Conservation (phyloP, 2,797 vertebrate species). For the Carapus acus region DNA sequence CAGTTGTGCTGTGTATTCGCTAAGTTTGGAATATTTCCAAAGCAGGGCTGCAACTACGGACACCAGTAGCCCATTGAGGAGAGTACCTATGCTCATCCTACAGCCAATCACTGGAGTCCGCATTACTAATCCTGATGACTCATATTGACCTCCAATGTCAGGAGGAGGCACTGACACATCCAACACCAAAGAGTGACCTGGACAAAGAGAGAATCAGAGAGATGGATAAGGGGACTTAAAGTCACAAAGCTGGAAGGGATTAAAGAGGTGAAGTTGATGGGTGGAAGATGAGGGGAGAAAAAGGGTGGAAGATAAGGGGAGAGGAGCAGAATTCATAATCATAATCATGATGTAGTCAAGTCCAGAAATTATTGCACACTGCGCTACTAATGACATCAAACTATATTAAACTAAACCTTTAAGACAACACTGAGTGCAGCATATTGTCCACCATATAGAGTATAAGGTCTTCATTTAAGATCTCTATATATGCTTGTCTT, state of each 20-base stretch:
- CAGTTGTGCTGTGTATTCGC: conserved; percentile 77
- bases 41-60: conserved; percentile 88
- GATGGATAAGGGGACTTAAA: not conserved
- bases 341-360: too few relatives aligned
- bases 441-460: too few relatives aligned
- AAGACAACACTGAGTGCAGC: too few relatives aligned
- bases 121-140: conserved; percentile 66
- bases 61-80: conserved; percentile 90
- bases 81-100: conserved; percentile 89
- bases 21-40: conserved; percentile 88
- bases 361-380: too few relatives aligned
- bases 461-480: too few relatives aligned
- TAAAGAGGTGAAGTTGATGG: not conserved
- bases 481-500: too few relatives aligned
- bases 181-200: conserved; percentile 14
- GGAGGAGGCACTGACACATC: conserved; percentile 41
- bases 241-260: not conserved
- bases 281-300: not conserved
- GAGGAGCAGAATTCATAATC: not conserved
- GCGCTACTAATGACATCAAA: too few relatives aligned
- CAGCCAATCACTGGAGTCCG: conserved; percentile 64
- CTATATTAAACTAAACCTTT: too few relatives aligned
- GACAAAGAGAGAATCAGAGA: conserved; percentile 15
- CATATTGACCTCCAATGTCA: conserved; percentile 35
- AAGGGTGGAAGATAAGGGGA: not conserved